Percentiles rank a stretch among this genome's conserved stretches.
These are phyloP conservation scores for Pterostichus niger DNA, from an alignment of 2,888 invertebrate species.

Conservation along the genomic window DNA sequence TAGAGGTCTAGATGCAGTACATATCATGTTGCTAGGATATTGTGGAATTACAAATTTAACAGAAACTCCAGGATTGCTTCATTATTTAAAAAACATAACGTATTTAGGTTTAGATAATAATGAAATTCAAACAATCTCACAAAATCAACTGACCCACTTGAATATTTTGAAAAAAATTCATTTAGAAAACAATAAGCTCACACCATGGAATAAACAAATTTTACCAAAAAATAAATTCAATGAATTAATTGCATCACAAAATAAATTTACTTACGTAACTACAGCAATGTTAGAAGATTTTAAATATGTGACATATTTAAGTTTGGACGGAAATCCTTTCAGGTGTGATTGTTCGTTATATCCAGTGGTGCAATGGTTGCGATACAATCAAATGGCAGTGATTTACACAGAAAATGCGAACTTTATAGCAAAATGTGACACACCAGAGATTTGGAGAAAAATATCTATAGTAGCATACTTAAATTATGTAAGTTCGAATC, in stretches of 20 bases:
- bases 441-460: slow-evolving; percentile 48
- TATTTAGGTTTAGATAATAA: slow-evolving; percentile 79
- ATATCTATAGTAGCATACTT: slow-evolving; percentile 26
- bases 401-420: slow-evolving; percentile 4
- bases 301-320: slow-evolving; percentile 76
- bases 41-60: slow-evolving; percentile 78
- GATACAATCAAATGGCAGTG: neutral
- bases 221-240: slow-evolving; percentile 77
- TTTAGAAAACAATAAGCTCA: slow-evolving; percentile 78
- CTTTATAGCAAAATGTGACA: slow-evolving; percentile 47
- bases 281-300: slow-evolving; percentile 81
- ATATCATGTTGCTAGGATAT: slow-evolving; percentile 78
- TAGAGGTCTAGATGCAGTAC: slow-evolving; percentile 78
- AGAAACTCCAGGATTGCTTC: slow-evolving; percentile 78
- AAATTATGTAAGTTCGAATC: neutral
- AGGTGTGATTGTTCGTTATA: slow-evolving; percentile 53
- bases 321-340: slow-evolving; percentile 74
- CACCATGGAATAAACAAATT: slow-evolving; percentile 79
- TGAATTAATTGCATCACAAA: slow-evolving; percentile 77
- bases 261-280: slow-evolving; percentile 80
- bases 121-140: slow-evolving; percentile 77
- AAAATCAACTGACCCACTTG: slow-evolving; percentile 77
- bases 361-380: slow-evolving; percentile 38
- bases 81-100: slow-evolving; percentile 78
- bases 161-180: slow-evolving; percentile 77